Conservation (phyloP, 2,797 vertebrate species). For the Argya squamiceps region DNA sequence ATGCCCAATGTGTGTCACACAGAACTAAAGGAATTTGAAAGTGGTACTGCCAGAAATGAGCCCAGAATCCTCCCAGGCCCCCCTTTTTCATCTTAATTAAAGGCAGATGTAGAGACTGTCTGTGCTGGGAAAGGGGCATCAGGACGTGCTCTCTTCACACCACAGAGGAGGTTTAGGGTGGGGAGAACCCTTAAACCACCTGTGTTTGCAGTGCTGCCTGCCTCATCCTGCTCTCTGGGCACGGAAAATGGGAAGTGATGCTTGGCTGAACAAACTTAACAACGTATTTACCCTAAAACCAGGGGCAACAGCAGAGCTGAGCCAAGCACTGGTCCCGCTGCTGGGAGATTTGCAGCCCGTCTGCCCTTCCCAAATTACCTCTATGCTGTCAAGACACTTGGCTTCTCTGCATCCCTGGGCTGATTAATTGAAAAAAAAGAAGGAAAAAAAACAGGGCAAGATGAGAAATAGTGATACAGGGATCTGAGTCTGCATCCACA, state of each 20-base stretch:
- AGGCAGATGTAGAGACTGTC: background rate
- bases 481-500: accelerated
- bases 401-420: background rate
- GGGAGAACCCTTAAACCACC: background rate
- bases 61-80: background rate
- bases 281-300: background rate
- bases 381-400: background rate
- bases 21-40: background rate
- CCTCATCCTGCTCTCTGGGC: background rate
- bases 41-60: background rate
- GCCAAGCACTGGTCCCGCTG: accelerated
- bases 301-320: background rate
- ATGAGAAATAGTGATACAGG: background rate
- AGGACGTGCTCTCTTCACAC: accelerated
- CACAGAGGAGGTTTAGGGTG: background rate
- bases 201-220: background rate
- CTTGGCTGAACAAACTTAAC: background rate
- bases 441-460: background rate
- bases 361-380: background rate
- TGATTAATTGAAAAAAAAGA: background rate
- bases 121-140: background rate
- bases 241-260: accelerated
- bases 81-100: background rate
- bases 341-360: background rate
- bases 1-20: background rate